Evolutionary conservation across 2,113 vertebrate genomes (phyloP).

Genomic region (Cygnus atratus): DNA sequence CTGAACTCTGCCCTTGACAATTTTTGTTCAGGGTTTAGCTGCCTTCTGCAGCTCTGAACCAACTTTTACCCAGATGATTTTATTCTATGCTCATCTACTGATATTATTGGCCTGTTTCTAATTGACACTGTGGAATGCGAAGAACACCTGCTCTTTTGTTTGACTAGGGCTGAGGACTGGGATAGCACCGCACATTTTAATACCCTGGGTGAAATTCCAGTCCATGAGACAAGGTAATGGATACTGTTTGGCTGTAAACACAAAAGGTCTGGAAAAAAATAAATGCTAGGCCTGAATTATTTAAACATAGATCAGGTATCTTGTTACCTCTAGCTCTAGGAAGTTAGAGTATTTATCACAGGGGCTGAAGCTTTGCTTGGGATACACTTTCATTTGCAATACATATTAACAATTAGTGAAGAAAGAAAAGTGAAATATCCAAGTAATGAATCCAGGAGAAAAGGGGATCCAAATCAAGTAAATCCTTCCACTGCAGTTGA

Average conservation of each 20-base stretch:
- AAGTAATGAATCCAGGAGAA: background rate
- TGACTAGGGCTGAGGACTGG: background rate
- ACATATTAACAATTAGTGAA: background rate
- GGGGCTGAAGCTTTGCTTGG: background rate
- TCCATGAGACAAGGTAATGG: slow-evolving; percentile 27
- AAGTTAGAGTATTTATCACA: slow-evolving; percentile 12
- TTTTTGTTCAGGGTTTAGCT: background rate
- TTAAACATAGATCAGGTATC: slow-evolving; percentile 52
- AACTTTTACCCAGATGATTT: background rate
- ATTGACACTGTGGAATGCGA: background rate
- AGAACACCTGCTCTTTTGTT: background rate
- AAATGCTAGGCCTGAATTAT: slow-evolving; percentile 73
- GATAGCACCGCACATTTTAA: slow-evolving; percentile 49
- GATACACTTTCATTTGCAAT: background rate
- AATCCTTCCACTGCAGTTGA: background rate
- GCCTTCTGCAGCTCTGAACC: background rate
- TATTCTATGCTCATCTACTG: background rate
- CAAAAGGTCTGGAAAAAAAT: slow-evolving; percentile 63
- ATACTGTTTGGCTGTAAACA: slow-evolving; percentile 61
- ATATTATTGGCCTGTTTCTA: background rate
- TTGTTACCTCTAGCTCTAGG: slow-evolving; percentile 11
- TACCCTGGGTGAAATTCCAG: slow-evolving; percentile 76
- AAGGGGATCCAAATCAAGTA: background rate
- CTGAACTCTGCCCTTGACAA: background rate
- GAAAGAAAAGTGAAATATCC: background rate